These are phyloP conservation scores for Pogonognathellus flavescens DNA, from an alignment of 1,140 invertebrate species.

Conservation along the genomic window DNA sequence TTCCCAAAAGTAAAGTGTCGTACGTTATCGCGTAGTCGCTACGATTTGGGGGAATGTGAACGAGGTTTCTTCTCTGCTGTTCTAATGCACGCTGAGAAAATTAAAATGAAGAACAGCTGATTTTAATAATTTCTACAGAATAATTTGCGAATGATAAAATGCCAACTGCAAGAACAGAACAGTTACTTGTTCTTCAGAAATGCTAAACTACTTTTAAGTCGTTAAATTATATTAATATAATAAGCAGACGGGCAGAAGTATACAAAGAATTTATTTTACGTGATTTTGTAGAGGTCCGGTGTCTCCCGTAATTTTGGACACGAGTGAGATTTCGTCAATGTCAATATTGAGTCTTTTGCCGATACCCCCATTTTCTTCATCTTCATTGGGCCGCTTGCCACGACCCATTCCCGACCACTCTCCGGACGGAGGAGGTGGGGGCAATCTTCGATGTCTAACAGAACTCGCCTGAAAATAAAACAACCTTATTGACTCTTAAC, in stretches of 20 bases:
- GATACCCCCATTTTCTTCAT: not conserved
- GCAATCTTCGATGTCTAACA: constrained; percentile 28
- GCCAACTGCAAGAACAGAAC: no score
- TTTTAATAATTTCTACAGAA: not conserved
- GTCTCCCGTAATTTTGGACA: constrained; percentile 43
- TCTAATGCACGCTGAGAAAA: not conserved
- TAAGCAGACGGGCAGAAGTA: not conserved
- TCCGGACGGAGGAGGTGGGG: constrained; percentile 48
- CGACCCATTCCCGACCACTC: constrained; percentile 55
- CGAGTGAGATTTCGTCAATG: constrained; percentile 35
- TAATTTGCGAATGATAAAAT: not conserved
- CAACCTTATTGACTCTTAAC: not conserved
- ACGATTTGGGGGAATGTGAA: constrained; percentile 29
- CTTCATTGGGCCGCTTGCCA: constrained; percentile 5
- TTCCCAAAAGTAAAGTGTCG: constrained; percentile 56
- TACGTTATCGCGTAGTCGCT: constrained; percentile 52
- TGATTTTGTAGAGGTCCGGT: constrained; percentile 46
- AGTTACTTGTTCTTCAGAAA: no score
- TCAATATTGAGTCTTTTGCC: constrained; percentile 40
- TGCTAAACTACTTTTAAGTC: no score
- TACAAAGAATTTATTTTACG: not conserved
- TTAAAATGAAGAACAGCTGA: not conserved
- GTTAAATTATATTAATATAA: no score
- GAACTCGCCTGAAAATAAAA: constrained; percentile 15
- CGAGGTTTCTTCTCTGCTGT: not conserved